Evolutionary conservation across 2,113 vertebrate species (phyloP).

Genomic region (Trematomus loennbergii): DNA sequence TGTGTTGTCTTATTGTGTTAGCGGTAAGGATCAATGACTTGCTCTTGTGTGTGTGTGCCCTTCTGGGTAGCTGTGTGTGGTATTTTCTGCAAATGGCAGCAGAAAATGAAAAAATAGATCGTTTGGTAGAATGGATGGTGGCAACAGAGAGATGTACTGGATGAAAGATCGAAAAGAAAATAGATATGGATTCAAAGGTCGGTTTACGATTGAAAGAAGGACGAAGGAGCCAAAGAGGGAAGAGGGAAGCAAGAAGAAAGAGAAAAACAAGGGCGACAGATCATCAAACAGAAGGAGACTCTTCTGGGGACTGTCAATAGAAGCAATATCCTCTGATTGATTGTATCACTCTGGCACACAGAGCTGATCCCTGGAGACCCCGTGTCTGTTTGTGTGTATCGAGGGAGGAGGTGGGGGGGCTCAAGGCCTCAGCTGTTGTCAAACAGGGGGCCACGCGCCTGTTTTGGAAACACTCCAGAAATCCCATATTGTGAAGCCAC

Average conservation of each 20-base stretch:
- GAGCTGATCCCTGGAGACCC: slow-evolving; percentile 65
- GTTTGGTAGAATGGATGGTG: slow-evolving; percentile 15
- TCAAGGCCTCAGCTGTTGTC: slow-evolving; percentile 69
- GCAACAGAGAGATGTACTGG: slow-evolving; percentile 2
- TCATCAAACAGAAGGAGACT: slow-evolving; percentile 74
- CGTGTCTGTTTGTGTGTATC: slow-evolving; percentile 34
- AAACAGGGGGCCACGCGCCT: slow-evolving; percentile 60
- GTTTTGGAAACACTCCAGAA: slow-evolving; percentile 71
- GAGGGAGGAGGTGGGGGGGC: slow-evolving; percentile 20
- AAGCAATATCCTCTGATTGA: slow-evolving; percentile 84
- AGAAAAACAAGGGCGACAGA: slow-evolving; percentile 42
- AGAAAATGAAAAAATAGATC: slow-evolving; percentile 31
- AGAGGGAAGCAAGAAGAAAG: background rate
- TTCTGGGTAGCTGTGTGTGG: slow-evolving; percentile 27
- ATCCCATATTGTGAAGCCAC: slow-evolving; percentile 71
- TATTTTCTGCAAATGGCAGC: slow-evolving; percentile 39
- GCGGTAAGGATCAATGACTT: slow-evolving; percentile 60
- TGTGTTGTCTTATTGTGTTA: slow-evolving; percentile 72
- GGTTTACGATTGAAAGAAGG: slow-evolving; percentile 16
- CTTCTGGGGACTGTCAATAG: slow-evolving; percentile 79
- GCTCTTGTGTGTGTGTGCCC: slow-evolving; percentile 9
- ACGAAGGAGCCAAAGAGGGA: background rate
- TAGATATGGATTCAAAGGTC: slow-evolving; percentile 47
- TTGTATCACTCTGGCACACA: slow-evolving; percentile 75
- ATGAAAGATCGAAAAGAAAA: slow-evolving; percentile 46